Base-by-base conservation (phyloP, 2,113 vertebrate species). In the Barnardius zonarius region DNA sequence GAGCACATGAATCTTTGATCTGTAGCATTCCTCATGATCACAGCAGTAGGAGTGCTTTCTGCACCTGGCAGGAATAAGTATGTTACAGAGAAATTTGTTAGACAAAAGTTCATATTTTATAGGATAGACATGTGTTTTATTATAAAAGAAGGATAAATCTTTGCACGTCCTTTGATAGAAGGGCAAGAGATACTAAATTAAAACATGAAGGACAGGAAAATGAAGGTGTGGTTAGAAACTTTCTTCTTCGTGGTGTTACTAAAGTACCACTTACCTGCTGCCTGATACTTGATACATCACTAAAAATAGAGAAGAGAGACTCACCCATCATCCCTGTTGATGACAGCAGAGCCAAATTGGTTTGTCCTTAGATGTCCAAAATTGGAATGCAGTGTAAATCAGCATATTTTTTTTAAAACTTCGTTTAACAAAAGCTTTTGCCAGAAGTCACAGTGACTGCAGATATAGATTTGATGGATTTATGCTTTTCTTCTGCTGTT, bases 261-360 rank as follows among this genome's bases (percentile, higher is more conserved):
- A 33, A 86, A 82, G 67, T 59, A 85, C 46, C 33, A 33, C 16
- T 64, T 78, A 30, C 5, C 39, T 91, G 46, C 35, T 78, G 82
- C 77, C 83, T 90, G 87, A 54, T 63, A 43, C 90, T 68, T 66
- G 84, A 70, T 90, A 31, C 11, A 11, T 86, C 79, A 41, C 83
- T 96, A 83, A 97, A 95, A 95, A 90, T 95, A 93, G 66, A 69
- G 67, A 49, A 81, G 66, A 54, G 77, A 57, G 44, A 10, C 80
- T 83, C 59, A 84, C 68, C 66, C 78, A 7, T 85, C 4, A 1
- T 86, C 77, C 66, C 14, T 91, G 35, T 76, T 49, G 74, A 79
- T 82, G 87, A 79, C 91, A 83, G 64, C 77, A 74, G 13, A 66
- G 62, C 67, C 82, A 74, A 80, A 87, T 84, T 68, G 81, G 44